A percentile compares a stretch with the other conserved stretches of the same genome.
Conservation (phyloP, 2,888 invertebrate species). For the Panopea generosa region DNA sequence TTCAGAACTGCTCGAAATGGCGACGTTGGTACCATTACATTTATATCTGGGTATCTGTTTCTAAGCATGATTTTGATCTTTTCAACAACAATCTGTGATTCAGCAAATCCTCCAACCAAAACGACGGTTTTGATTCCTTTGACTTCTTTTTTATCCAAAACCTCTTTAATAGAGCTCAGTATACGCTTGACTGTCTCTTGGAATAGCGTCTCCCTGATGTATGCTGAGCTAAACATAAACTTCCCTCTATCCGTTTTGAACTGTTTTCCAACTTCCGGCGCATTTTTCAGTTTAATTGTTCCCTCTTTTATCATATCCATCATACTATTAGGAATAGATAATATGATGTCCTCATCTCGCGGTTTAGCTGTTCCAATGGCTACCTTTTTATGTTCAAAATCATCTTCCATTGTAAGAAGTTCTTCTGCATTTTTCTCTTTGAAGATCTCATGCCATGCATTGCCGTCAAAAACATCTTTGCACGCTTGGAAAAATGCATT, state of each 20-base stretch:
- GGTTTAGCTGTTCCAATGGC: constrained; percentile 22
- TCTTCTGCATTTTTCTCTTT: constrained; percentile 17
- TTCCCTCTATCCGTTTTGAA: constrained; percentile 19
- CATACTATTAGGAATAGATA: constrained; percentile 21
- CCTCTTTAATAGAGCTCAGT: constrained; percentile 8
- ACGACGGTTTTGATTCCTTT: constrained; percentile 23
- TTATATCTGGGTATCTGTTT: constrained; percentile 12
- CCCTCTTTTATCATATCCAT: constrained; percentile 7
- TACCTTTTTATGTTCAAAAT: constrained; percentile 49
- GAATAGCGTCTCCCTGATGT: constrained; percentile 30
- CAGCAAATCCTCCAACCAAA: constrained; percentile 49
- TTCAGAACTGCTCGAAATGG: no score
- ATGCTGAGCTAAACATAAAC: constrained; percentile 26
- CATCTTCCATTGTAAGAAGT: constrained; percentile 35
- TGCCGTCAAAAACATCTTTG: constrained; percentile 33
- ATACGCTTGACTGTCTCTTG: constrained; percentile 29
- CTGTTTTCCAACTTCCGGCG: neutral
- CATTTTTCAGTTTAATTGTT: constrained; percentile 21
- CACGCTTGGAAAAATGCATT: constrained; percentile 40
- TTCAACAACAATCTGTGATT: constrained; percentile 43
- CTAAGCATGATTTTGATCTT: constrained; percentile 24
- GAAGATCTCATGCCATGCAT: constrained; percentile 30
- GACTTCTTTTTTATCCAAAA: constrained; percentile 15
- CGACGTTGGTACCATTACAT: no score
- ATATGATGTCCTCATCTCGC: constrained; percentile 15